A percentile compares a stretch with the other conserved stretches of the same genome.
phyloP scores from a whole-genome alignment of 1,140 invertebrate genomes.

The Notospermus geniculatus region DNA sequence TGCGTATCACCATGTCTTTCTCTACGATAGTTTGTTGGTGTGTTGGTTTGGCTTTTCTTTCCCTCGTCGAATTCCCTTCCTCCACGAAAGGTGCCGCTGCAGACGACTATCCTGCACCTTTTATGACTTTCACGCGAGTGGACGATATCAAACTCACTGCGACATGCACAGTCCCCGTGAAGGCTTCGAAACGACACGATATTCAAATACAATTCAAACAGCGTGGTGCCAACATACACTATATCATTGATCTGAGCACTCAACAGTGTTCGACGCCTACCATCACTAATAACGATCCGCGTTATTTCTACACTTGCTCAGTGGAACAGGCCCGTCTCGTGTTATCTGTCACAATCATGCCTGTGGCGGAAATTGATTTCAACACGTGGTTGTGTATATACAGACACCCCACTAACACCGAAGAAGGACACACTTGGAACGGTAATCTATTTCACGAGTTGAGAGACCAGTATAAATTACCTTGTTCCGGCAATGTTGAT shows the following conservation, averaged over 20 bases:
- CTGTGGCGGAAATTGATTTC: slow-evolving; percentile 10
- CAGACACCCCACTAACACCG: not conserved
- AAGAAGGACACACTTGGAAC: not conserved
- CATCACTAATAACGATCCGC: not conserved
- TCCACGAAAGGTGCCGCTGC: not conserved
- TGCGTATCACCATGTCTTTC: not conserved
- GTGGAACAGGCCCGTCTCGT: not conserved
- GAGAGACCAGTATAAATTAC: not conserved
- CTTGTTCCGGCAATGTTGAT: not conserved
- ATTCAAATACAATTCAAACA: not conserved
- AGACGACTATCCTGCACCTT: not conserved
- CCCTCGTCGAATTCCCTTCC: not conserved
- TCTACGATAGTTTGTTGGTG: not conserved
- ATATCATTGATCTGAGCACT: not conserved
- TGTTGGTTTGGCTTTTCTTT: not conserved
- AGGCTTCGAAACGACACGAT: not conserved
- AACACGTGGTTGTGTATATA: slow-evolving; percentile 10
- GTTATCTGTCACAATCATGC: not conserved
- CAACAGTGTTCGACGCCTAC: slow-evolving; percentile 7
- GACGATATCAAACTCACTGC: slow-evolving; percentile 5
- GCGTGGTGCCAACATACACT: slow-evolving; percentile 5
- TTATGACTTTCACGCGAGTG: not conserved
- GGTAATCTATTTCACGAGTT: not conserved
- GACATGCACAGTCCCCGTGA: slow-evolving; percentile 6
- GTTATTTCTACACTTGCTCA: not conserved